Base-by-base conservation (phyloP, 2,113 vertebrate species). In the Halcyon malimbica region DNA sequence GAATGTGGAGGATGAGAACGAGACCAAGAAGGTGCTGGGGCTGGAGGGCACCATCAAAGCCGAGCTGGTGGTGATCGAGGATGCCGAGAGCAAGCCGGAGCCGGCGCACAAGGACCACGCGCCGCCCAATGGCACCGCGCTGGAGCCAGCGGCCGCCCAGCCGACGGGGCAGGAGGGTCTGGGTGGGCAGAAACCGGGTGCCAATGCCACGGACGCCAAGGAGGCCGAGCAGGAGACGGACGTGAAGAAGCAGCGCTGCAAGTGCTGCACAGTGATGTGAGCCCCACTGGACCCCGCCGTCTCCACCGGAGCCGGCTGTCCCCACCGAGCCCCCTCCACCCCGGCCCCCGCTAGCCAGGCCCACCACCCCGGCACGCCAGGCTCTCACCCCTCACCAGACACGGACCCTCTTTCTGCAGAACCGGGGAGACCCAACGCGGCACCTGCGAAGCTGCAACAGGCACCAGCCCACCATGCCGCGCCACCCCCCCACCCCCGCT, bases 221-320 rank as follows among this genome's bases (percentile, higher is more conserved):
- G 94, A 75, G 12, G 97, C 96, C 7, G 85, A 98, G 83, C 97
- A 97, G 71, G 98, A 98, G 93, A 91, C 98, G 13, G 98, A 98
- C 87, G 83, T 94, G 97, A 99, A 99, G 98, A 99, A 99, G 96
- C 98, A 99, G 94, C 99, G 98, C 11, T 99, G 99, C 97, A 99
- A 99, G 97, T 99, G 99, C 97, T 99, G 99, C 96, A 98, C 97
- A 10, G 94, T 99, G 94, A 99, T 99, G 99, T 99, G 98, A 99
- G 94, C 17, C 59, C 19, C 71, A 57, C n/a, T 15, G 54, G 63
- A 48, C 81, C 87, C 21, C 20, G 10, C 39, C 37, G n/a, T 63
- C 44, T 12, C 33, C 25, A 3, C 87, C 9, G 12, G 54, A 44
- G 46, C 89, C 19, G 23, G 51, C 94, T 93, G 92, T 8, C 73